phyloP scores from a whole-genome alignment of 2,888 invertebrate genomes.

The Oegoconia quadripuncta region DNA sequence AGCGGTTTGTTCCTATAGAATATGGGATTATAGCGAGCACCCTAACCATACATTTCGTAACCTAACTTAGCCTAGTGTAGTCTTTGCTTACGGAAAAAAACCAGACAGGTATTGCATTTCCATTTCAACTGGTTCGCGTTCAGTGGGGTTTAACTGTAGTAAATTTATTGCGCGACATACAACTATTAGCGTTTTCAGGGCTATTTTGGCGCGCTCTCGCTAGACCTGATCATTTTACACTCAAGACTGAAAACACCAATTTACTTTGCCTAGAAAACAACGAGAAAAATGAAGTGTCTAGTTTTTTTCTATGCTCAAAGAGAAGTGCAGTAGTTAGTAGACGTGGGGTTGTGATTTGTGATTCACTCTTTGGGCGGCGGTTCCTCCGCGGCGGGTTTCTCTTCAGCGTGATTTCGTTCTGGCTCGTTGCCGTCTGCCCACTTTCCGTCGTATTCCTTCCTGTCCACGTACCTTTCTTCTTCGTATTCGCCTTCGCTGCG shows the following conservation, averaged over 20 bases:
- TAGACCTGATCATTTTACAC: too few relatives aligned
- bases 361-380: conserved; percentile 58
- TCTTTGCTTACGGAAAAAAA: too few relatives aligned
- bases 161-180: too few relatives aligned
- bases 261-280: too few relatives aligned
- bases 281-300: too few relatives aligned
- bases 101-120: too few relatives aligned
- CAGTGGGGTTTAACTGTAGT: too few relatives aligned
- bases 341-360: conserved; percentile 4
- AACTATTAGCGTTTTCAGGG: too few relatives aligned
- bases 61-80: conserved; percentile 6
- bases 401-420: conserved; percentile 49
- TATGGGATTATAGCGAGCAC: conserved; percentile 1
- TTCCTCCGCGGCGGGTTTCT: conserved; percentile 50
- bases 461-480: conserved; percentile 77
- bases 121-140: too few relatives aligned
- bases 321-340: conserved; percentile 6
- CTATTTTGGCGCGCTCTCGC: too few relatives aligned
- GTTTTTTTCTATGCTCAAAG: too few relatives aligned
- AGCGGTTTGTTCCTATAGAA: not conserved
- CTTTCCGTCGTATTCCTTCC: conserved; percentile 82
- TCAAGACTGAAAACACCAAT: too few relatives aligned
- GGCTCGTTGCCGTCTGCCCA: conserved; percentile 81
- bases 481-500: conserved; percentile 76
- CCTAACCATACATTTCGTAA: not conserved